phyloP scores from a whole-genome alignment of 23 tunicate genomes.

The Phallusia fumigata region DNA sequence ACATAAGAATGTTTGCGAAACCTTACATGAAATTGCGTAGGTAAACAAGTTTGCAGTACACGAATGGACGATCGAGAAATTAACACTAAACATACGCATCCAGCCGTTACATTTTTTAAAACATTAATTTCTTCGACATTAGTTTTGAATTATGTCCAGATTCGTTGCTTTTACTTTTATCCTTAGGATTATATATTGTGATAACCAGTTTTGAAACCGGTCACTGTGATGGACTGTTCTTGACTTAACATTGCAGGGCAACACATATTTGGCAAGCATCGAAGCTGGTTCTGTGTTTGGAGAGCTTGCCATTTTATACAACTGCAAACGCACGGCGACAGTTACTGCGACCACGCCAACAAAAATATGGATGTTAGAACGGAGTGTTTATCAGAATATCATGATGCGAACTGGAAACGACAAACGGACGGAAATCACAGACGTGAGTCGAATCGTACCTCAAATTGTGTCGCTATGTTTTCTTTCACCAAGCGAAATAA shows the following conservation, averaged over 20 bases:
- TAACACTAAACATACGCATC: too few species aligned
- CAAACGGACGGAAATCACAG: constrained; percentile 50
- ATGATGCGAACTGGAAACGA: constrained; percentile 62
- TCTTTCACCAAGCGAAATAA: too few species aligned
- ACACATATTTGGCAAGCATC: constrained; percentile 20
- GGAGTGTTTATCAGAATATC: constrained; percentile 66
- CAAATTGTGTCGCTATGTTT: too few species aligned
- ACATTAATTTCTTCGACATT: too few species aligned
- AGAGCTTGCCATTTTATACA: constrained; percentile 89
- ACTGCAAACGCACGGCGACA: constrained; percentile 93
- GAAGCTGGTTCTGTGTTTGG: constrained; percentile 87
- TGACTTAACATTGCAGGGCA: constrained; percentile 18
- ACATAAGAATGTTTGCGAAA: neutral
- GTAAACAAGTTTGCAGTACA: neutral
- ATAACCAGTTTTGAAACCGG: too few species aligned
- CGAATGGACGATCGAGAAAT: too few species aligned
- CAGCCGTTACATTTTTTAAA: too few species aligned
- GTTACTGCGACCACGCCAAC: constrained; percentile 75
- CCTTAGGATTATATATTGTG: too few species aligned
- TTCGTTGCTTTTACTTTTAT: too few species aligned
- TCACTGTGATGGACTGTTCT: too few species aligned
- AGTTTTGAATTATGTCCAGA: too few species aligned
- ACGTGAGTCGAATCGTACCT: constrained; percentile 30
- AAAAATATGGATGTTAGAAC: constrained; percentile 81
- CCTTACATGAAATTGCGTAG: neutral